Base-by-base conservation (phyloP, 2,888 invertebrate genomes). In the Parnassius apollo region DNA sequence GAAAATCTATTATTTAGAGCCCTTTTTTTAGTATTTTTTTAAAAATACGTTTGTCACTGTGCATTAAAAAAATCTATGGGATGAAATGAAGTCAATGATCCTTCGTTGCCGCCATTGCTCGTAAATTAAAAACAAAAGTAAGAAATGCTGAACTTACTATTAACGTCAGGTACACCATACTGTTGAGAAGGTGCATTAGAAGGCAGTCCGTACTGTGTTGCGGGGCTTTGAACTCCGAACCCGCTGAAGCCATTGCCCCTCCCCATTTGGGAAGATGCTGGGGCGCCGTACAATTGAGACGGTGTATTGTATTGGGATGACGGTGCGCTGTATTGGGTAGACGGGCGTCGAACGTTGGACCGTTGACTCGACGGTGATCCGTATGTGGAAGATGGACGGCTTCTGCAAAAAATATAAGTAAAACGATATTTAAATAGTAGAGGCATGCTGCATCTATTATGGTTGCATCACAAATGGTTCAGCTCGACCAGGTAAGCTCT, bases 321-420 rank as follows among this genome's bases (percentile, higher is more conserved):
- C 0, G 66, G 74, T 2, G 72, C 62, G 1, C 70, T 67, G 59
- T 78, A 78, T 61, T 74, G 72, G 22, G 65, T 8, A 11, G 75
- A 72, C 7, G 74, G 71, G 7, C 61, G 62, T 35, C 13, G 71
- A 11, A 42, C 51, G 12, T 62, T 68, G 42, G 65, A 65, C 8
- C 67, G 66, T 61, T 65, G 25, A 63, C 64, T 68, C 9, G 64
- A 63, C 4, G 91, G 92, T n/a, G 91, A 79, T 55, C 90, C 82
- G 63, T 92, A 93, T 65, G 76, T 80, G 66, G 79, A 82, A 12
- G 87, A 78, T 44, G 88, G 91, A 52, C 86, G 83, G 53, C 80
- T 78, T 68, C 78, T 81, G 70, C 8, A 78, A 58, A 9, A 7
- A 18, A 18, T 18, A 18, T 18, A 18, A 18, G 18, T 18, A 18